Percentiles rank a stretch among this genome's conserved stretches.
Evolutionary conservation across 2,888 invertebrate species (phyloP).

Genomic region (Cheilosia variabilis): DNA sequence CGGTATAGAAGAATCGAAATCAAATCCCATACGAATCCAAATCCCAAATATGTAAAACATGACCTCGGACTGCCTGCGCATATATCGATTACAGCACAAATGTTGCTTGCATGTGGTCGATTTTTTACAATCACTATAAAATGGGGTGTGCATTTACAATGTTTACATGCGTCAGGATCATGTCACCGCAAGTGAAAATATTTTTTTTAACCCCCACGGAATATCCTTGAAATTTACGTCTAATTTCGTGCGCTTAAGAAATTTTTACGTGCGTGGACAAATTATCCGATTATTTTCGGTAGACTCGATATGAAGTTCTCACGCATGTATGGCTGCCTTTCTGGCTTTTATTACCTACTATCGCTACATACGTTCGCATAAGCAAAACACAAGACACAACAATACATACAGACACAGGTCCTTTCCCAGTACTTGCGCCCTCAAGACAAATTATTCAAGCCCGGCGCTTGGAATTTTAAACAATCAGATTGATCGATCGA

Average conservation of each 20-base stretch:
- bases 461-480: slow-evolving; percentile 42
- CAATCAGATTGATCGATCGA: slow-evolving; percentile 69
- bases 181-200: slow-evolving; percentile 15
- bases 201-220: slow-evolving; percentile 12
- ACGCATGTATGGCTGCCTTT: too few relatives aligned
- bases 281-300: too few relatives aligned
- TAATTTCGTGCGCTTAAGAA: slow-evolving; percentile 5
- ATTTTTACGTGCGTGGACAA: too few relatives aligned
- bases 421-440: slow-evolving; percentile 6
- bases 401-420: background rate
- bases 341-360: too few relatives aligned
- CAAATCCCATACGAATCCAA: slow-evolving; percentile 41
- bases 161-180: background rate
- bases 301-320: too few relatives aligned
- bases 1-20: too few relatives aligned
- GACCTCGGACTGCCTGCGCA: slow-evolving; percentile 18
- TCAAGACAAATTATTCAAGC: slow-evolving; percentile 48
- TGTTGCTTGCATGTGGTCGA: slow-evolving; percentile 28
- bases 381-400: background rate
- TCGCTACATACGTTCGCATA: background rate
- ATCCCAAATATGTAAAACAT: slow-evolving; percentile 27
- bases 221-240: slow-evolving; percentile 26
- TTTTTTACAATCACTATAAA: slow-evolving; percentile 41
- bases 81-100: slow-evolving; percentile 56
- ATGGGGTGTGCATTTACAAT: slow-evolving; percentile 24